phyloP scores from a whole-genome alignment of 2,888 invertebrate genomes.

The Danaus chrysippus region DNA sequence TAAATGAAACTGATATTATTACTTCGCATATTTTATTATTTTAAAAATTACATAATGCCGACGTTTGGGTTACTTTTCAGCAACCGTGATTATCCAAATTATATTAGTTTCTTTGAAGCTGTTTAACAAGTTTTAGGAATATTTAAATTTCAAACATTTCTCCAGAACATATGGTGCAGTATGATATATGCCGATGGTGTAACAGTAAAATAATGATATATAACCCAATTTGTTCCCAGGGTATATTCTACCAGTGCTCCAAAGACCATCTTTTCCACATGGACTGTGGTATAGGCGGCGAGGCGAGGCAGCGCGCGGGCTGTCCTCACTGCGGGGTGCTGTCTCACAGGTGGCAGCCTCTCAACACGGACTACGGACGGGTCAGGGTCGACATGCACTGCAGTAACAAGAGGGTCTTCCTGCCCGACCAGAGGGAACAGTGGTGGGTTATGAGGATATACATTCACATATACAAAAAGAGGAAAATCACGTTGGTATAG shows the following conservation, averaged over 20 bases:
- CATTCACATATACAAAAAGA: no score
- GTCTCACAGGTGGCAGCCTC: constrained; percentile 58
- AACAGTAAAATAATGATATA: not conserved
- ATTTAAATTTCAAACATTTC: no score
- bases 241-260: constrained; percentile 89
- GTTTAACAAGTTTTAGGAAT: no score
- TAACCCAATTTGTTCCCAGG: constrained; percentile 67
- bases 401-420: constrained; percentile 57
- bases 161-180: no score
- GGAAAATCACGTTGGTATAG: no score
- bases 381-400: constrained; percentile 56
- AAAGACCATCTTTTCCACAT: constrained; percentile 90
- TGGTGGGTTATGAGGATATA: constrained; percentile 45
- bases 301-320: constrained; percentile 46
- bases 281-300: constrained; percentile 81
- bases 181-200: no score
- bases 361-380: constrained; percentile 44
- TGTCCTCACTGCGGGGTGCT: constrained; percentile 72
- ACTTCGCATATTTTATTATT: no score
- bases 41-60: no score
- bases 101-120: no score
- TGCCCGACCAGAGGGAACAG: constrained; percentile 68
- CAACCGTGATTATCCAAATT: no score
- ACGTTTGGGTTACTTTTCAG: no score
- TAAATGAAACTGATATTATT: no score